Evolutionary conservation across 92 coral and sea anemone genomes (phyloP).

Genomic region (Bergia sp.): DNA sequence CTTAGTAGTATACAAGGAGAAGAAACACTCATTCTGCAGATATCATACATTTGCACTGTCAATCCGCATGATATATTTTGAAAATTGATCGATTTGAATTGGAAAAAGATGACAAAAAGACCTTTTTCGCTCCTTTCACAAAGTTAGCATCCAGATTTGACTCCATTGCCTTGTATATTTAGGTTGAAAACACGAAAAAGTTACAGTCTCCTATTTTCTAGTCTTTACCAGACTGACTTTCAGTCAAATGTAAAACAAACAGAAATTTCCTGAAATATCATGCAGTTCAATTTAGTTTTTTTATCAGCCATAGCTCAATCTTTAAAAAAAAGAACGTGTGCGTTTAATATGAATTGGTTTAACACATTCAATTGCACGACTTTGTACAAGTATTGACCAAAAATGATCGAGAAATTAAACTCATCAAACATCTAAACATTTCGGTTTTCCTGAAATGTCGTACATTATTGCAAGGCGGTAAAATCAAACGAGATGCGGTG

Average conservation of each 20-base stretch:
- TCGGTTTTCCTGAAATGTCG: background rate
- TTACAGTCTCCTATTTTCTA: too few species aligned
- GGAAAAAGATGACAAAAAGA: too few species aligned
- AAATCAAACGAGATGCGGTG: background rate
- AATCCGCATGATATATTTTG: background rate
- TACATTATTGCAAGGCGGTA: background rate
- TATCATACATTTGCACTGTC: background rate
- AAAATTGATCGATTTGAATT: too few species aligned
- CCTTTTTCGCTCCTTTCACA: background rate
- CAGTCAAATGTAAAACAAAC: background rate
- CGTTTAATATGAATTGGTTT: background rate
- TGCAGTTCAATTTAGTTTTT: too few species aligned
- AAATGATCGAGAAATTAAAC: background rate
- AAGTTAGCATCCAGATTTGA: background rate
- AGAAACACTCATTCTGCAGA: background rate
- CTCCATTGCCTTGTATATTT: too few species aligned
- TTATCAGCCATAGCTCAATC: background rate
- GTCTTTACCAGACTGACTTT: background rate
- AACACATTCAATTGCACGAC: background rate
- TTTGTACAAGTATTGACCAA: background rate
- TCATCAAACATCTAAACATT: background rate
- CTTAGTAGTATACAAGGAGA: background rate
- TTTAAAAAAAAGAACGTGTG: too few species aligned
- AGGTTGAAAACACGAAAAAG: background rate
- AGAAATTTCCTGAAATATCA: too few species aligned